These are phyloP conservation scores for Drosophila nigrodunni DNA, from an alignment of 1,140 invertebrate genomes.

Conservation along the genomic window DNA sequence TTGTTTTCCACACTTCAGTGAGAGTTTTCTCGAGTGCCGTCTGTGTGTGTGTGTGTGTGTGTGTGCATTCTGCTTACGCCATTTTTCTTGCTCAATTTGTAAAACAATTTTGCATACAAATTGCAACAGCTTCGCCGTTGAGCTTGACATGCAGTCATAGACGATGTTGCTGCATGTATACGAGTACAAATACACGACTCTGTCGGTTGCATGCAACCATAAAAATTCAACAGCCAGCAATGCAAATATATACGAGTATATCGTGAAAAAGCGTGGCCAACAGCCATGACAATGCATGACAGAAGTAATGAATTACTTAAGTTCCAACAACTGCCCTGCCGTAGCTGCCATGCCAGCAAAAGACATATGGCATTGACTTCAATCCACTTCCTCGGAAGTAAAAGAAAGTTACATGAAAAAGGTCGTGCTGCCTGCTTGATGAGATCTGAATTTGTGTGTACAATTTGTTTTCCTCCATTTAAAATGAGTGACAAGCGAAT, in stretches of 20 bases:
- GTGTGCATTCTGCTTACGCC: slow-evolving; percentile 72
- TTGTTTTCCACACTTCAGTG: slow-evolving; percentile 43
- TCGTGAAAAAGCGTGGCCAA: slow-evolving; percentile 67
- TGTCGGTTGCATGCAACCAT: slow-evolving; percentile 43
- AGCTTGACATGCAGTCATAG: slow-evolving; percentile 66
- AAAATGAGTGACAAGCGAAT: slow-evolving; percentile 69
- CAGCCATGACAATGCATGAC: slow-evolving; percentile 81
- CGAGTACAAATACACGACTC: slow-evolving; percentile 4
- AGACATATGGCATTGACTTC: slow-evolving; percentile 30
- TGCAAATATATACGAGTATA: slow-evolving; percentile 26
- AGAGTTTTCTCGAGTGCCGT: slow-evolving; percentile 20
- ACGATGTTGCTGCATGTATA: slow-evolving; percentile 44
- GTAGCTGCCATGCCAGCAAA: slow-evolving; percentile 20
- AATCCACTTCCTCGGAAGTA: not conserved
- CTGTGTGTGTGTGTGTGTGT: slow-evolving; percentile 20
- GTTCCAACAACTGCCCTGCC: slow-evolving; percentile 56
- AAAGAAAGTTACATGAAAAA: slow-evolving; percentile 58
- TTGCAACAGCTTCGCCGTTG: slow-evolving; percentile 72
- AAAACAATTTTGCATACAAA: slow-evolving; percentile 83
- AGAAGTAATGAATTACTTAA: slow-evolving; percentile 83
- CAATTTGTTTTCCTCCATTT: slow-evolving; percentile 68
- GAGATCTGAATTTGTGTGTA: slow-evolving; percentile 65
- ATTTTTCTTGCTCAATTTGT: slow-evolving; percentile 82
- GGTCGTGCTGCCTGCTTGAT: slow-evolving; percentile 64
- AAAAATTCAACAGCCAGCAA: slow-evolving; percentile 70